Base-by-base conservation (phyloP, 2,888 invertebrate genomes). In the Ophonus ardosiacus region DNA sequence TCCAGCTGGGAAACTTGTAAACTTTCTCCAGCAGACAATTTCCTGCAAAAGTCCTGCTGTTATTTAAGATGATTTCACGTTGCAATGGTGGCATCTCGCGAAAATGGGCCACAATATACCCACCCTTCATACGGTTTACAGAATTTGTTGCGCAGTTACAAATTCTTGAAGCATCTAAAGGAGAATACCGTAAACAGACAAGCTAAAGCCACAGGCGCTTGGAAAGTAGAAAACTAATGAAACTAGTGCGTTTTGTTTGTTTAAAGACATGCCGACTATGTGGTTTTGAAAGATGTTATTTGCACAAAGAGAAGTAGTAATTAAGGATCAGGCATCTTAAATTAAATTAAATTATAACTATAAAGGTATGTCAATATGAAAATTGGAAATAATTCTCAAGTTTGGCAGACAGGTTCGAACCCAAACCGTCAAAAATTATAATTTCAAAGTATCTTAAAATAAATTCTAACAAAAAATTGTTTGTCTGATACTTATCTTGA, bases 1-100 rank as follows among this genome's bases (percentile, higher is more conserved):
- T 68, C 68, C 68, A 38, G 38, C 6, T 68, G 68, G 38, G 31
- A 68, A 68, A 68, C 68, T 68, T 21, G 63, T 24, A 63, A 63
- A 63, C 63, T 63, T 24, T 63, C 24, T 63, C 63, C 24, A 51
- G 59, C 59, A 59, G 59, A 59, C 59, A 59, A 59, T 59, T 59
- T 68, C 31, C 68, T 68, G 38, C 38, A 68, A 68, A 68, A 68
- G 38, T 68, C 38, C 68, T 24, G 68, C 68, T 38, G n/a, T 68
- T 68, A 68, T 68, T 68, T 15, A 31, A 10, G 68, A 68, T 68
- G 68, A 68, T 68, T 68, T 38, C 68, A 31, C 68, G 68, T 68
- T 68, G 15, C 15, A 31, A 13, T 24, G 63, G 21, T 24, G 31
- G 31, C 63, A 68, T 68, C 38, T 68, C 68, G 68, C 68, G n/a